These are phyloP conservation scores for Mycetomoellerius zeteki DNA, from an alignment of 1,140 invertebrate species.

Conservation along the genomic window DNA sequence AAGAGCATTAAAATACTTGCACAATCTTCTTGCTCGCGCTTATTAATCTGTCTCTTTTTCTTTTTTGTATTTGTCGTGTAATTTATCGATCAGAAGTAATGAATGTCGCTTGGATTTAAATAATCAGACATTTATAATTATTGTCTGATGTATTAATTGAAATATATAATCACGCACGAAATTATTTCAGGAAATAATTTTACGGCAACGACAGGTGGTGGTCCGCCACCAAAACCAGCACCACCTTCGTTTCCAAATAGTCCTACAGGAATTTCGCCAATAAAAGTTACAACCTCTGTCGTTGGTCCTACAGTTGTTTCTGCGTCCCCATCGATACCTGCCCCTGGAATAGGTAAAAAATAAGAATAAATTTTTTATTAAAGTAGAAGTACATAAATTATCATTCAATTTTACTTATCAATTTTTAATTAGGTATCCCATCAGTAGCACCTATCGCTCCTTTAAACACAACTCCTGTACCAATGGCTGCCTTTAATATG, in stretches of 20 bases:
- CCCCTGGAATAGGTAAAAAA: constrained; percentile 80
- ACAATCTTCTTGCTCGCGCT: background rate
- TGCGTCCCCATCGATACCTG: constrained; percentile 76
- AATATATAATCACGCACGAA: background rate
- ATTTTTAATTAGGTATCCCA: constrained; percentile 72
- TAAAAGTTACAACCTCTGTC: constrained; percentile 73
- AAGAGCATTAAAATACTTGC: background rate
- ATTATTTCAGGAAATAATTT: constrained; percentile 81
- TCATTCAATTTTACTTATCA: background rate
- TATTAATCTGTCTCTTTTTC: constrained; percentile 6
- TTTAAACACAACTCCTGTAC: constrained; percentile 82
- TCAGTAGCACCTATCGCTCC: constrained; percentile 81
- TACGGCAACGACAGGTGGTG: constrained; percentile 78
- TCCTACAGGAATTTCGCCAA: constrained; percentile 79
- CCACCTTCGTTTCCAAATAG: constrained; percentile 86
- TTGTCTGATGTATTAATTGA: background rate
- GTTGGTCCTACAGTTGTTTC: constrained; percentile 70
- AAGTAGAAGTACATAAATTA: background rate
- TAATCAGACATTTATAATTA: background rate
- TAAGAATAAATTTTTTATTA: background rate
- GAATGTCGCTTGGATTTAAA: background rate
- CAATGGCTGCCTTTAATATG: constrained; percentile 85
- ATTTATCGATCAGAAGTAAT: background rate
- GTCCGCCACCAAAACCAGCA: constrained; percentile 84
- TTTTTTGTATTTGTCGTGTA: background rate